phyloP scores from a whole-genome alignment of 2,888 invertebrate species.

The Hypsopygia costalis region DNA sequence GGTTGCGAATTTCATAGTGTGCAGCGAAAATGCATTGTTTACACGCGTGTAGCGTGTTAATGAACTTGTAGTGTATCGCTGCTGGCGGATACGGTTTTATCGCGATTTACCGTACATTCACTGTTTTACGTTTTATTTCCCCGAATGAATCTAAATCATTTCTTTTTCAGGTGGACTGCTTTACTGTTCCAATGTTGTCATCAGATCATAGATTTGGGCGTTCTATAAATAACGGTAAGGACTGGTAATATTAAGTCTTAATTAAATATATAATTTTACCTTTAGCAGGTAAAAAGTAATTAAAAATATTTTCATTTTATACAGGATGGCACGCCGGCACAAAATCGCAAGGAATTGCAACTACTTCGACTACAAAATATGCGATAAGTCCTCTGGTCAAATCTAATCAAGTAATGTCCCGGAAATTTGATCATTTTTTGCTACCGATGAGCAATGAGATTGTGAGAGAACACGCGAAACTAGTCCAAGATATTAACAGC shows the following conservation, averaged over 20 bases:
- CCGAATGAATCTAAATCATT: neutral
- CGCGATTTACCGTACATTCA: slow-evolving; percentile 6
- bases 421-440: slow-evolving; percentile 32
- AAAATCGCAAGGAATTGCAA: slow-evolving; percentile 9
- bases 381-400: slow-evolving; percentile 21
- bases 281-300: too few species aligned
- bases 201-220: slow-evolving; percentile 31
- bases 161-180: slow-evolving; percentile 55
- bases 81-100: slow-evolving; percentile 18
- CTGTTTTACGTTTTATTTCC: slow-evolving; percentile 2
- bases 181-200: slow-evolving; percentile 41
- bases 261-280: too few species aligned
- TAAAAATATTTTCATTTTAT: slow-evolving; percentile 7
- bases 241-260: neutral
- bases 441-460: slow-evolving; percentile 47
- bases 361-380: slow-evolving; percentile 14
- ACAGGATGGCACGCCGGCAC: slow-evolving; percentile 23
- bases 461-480: slow-evolving; percentile 66
- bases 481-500: slow-evolving; percentile 70
- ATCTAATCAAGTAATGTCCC: slow-evolving; percentile 29
- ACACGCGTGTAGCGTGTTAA: slow-evolving; percentile 34
- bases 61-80: slow-evolving; percentile 28
- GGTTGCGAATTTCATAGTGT: slow-evolving; percentile 20
- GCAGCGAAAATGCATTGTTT: slow-evolving; percentile 31
- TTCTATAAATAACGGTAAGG: slow-evolving; percentile 41